Percentiles rank a stretch among this genome's conserved stretches.
Evolutionary conservation across 2,797 vertebrate genomes (phyloP).

Genomic region (Macrochelys suwanniensis): DNA sequence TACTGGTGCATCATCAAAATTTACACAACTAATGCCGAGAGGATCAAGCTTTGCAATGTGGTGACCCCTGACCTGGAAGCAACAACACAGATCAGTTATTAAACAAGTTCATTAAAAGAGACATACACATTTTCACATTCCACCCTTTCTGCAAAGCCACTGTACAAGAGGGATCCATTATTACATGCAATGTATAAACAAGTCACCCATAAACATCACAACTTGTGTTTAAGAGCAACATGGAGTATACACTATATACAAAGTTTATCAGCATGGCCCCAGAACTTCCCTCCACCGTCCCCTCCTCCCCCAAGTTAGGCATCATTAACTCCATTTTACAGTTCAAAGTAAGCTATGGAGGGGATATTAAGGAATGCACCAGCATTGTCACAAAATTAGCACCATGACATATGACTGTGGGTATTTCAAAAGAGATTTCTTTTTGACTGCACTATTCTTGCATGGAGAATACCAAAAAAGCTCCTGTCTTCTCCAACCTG

Average conservation of each 20-base stretch:
- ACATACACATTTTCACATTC: not conserved
- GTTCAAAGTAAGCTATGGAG: not conserved
- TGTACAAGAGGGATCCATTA: not conserved
- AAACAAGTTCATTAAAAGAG: constrained; percentile 46
- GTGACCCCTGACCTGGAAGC: constrained; percentile 96
- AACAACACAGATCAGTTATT: constrained; percentile 85
- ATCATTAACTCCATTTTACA: not conserved
- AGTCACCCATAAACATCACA: not conserved
- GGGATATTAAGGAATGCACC: not conserved
- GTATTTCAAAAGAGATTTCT: not conserved
- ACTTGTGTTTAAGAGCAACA: not conserved
- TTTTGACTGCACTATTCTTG: not conserved
- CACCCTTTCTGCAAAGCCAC: not conserved
- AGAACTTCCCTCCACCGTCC: not conserved
- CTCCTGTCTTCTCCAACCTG: not conserved
- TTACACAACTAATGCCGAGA: constrained; percentile 98
- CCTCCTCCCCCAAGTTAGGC: no score
- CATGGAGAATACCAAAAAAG: not conserved
- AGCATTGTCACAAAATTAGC: not conserved
- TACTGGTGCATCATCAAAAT: constrained; percentile 97
- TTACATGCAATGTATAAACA: not conserved
- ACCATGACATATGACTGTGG: not conserved
- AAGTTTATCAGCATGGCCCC: not conserved
- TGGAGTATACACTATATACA: not conserved
- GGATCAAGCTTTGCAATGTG: constrained; percentile 96